Base-by-base conservation (phyloP, 1,140 invertebrate species). In the Atta colombica region DNA sequence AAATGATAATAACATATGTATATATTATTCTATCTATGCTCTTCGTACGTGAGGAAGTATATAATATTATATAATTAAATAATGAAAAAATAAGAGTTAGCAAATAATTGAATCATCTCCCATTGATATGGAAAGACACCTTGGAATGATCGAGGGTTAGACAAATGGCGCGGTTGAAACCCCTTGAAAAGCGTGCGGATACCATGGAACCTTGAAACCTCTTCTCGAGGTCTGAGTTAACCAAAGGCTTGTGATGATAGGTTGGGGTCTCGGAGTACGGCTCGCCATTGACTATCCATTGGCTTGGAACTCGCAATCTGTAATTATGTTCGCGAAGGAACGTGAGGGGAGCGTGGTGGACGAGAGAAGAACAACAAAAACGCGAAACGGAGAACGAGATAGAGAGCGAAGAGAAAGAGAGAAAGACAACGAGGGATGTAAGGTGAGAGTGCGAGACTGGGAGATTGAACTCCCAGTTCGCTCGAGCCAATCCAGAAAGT, bases 211-310 rank as follows among this genome's bases (percentile, higher is more conserved):
- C 85, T 68, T 68, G 68, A 61, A 82, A 66, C 72, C 78, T 81
- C 77, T 85, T 80, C 63, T 55, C 81, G 71, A 74, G 53, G 77
- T 72, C 86, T 63, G 82, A 88, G 85, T 72, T 88, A 92, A 92
- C 86, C 88, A 89, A 91, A 92, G 91, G 78, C 85, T 88, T 80
- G 86, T 92, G 92, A 93, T 93, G 92, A 93, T 93, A 92, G 92
- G 90, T 93, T 91, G 89, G 88, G 87, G 87, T 89, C 89, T 87
- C 65, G 86, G 69, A 80, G 88, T 80, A 77, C 58, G 85, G 90
- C 89, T 91, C 69, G 89, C 69, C 91, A 88, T 92, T 90, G 91
- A 91, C 91, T 88, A 82, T 92, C 90, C 89, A 92, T 91, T 91
- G 89, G 89, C 85, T 87, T 31, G 77, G 66, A 88, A 87, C 88